phyloP scores from a whole-genome alignment of 2,797 vertebrate species.

The Lepus oiostolus region DNA sequence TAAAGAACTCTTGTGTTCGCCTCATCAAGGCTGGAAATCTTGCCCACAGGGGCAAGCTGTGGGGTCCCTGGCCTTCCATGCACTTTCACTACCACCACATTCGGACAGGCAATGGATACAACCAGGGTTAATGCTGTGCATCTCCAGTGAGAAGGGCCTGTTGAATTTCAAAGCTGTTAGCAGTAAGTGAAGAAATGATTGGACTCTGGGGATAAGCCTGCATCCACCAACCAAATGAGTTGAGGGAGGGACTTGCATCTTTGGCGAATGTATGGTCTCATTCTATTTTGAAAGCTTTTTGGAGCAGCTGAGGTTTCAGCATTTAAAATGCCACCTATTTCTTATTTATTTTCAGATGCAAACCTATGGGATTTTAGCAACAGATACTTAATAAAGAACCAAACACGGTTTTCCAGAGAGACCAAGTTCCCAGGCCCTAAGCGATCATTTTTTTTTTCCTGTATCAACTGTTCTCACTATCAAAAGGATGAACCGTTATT shows the following conservation, averaged over 20 bases:
- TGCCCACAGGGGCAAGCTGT: not conserved
- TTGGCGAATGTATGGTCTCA: not conserved
- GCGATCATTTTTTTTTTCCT: not conserved
- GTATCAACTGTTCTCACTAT: not conserved
- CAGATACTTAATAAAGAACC: not conserved
- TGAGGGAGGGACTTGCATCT: not conserved
- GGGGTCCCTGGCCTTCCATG: not conserved
- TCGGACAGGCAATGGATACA: not conserved
- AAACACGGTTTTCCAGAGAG: constrained; percentile 14
- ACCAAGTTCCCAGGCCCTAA: not conserved
- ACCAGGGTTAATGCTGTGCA: too few relatives aligned
- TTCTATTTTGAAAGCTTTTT: not conserved
- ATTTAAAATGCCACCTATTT: not conserved
- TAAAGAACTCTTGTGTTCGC: constrained; percentile 6
- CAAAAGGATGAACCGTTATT: not conserved
- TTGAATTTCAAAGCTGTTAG: not conserved
- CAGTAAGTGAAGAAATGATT: not conserved
- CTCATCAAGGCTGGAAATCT: not conserved
- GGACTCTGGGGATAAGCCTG: not conserved
- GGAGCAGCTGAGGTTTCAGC: not conserved
- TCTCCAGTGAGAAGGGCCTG: not conserved
- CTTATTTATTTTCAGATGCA: constrained; percentile 17
- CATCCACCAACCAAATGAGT: not conserved
- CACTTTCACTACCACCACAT: not conserved
- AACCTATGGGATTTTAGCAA: constrained; percentile 45